phyloP scores from a whole-genome alignment of 2,113 vertebrate species.

The Polyodon spathula region DNA sequence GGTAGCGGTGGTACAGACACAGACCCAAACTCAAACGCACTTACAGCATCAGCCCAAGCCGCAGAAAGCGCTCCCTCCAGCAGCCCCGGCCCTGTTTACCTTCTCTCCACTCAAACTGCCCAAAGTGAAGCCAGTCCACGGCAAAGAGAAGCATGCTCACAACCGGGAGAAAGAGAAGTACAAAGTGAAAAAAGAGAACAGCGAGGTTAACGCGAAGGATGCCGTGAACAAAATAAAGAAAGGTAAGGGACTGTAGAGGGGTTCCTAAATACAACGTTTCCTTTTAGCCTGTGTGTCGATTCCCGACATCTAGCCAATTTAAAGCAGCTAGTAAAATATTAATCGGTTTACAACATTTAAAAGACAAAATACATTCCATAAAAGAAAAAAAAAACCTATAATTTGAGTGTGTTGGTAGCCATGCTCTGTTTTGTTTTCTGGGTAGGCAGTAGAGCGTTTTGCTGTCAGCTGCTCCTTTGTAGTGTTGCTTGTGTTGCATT shows the following conservation, averaged over 20 bases:
- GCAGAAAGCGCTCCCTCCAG: constrained; percentile 37
- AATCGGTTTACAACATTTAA: too few relatives aligned
- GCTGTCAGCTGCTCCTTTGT: too few relatives aligned
- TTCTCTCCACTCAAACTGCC: constrained; percentile 69
- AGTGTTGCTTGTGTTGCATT: too few relatives aligned
- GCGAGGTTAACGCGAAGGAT: constrained; percentile 49
- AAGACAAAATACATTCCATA: too few relatives aligned
- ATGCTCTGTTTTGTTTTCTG: too few relatives aligned
- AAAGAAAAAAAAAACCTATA: too few relatives aligned
- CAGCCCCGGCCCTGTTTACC: constrained; percentile 66
- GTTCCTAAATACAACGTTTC: not conserved
- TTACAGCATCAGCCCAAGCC: constrained; percentile 33
- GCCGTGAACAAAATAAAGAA: constrained; percentile 40
- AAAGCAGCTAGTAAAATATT: too few relatives aligned
- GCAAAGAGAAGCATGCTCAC: constrained; percentile 52
- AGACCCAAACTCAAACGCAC: too few relatives aligned
- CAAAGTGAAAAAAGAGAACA: constrained; percentile 55
- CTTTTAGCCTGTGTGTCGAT: not conserved
- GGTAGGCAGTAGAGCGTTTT: too few relatives aligned
- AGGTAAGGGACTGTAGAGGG: constrained; percentile 29
- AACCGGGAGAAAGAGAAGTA: constrained; percentile 52
- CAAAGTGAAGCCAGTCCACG: constrained; percentile 54
- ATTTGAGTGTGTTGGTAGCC: too few relatives aligned
- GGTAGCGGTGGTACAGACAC: constrained; percentile 21
- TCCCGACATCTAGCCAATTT: not conserved